phyloP scores from a whole-genome alignment of 1,140 invertebrate genomes.

The Glossosoma conforme region DNA sequence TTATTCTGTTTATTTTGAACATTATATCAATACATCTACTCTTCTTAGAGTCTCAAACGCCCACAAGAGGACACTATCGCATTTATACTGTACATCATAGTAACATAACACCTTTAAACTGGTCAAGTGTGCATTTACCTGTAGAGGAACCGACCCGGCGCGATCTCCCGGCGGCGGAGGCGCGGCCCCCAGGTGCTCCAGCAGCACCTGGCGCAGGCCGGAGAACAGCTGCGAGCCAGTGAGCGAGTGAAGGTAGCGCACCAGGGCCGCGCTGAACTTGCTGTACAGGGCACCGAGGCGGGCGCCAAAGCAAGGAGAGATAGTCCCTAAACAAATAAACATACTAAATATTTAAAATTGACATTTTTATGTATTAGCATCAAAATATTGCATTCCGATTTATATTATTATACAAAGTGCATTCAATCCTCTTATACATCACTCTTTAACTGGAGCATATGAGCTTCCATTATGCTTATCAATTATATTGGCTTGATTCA shows the following conservation, averaged over 20 bases:
- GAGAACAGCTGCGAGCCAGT: constrained; percentile 37
- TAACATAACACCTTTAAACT: no score
- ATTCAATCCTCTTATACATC: no score
- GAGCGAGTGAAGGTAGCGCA: constrained; percentile 70
- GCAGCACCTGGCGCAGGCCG: constrained; percentile 38
- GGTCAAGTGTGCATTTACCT: constrained; percentile 33
- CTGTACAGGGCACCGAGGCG: constrained; percentile 66
- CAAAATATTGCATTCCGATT: background rate
- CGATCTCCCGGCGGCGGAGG: constrained; percentile 34
- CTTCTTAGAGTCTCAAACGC: no score
- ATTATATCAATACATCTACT: no score
- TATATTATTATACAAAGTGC: background rate
- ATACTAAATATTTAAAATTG: constrained; percentile 30
- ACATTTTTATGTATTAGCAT: constrained; percentile 12
- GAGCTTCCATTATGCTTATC: no score
- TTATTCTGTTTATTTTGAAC: no score
- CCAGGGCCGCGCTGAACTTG: constrained; percentile 72
- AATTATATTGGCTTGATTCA: no score
- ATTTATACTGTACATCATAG: no score
- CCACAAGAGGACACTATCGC: no score
- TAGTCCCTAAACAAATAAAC: no score
- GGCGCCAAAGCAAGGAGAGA: constrained; percentile 66
- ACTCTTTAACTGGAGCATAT: no score
- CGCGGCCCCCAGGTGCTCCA: constrained; percentile 39
- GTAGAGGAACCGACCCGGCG: constrained; percentile 42